phyloP scores from a whole-genome alignment of 2,113 vertebrate genomes.

The Chionodraco myersi region DNA sequence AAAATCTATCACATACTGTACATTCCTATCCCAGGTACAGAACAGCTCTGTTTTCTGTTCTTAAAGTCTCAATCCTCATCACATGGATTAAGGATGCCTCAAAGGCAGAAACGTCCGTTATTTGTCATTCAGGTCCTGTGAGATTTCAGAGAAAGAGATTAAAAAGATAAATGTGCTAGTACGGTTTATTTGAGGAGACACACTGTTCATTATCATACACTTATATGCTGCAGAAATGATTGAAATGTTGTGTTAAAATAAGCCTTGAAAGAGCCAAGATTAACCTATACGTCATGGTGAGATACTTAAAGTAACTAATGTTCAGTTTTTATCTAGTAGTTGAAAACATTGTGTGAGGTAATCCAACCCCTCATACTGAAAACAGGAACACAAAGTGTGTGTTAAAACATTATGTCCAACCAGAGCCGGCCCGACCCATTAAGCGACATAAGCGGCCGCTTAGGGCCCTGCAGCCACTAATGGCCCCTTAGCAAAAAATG shows the following conservation, averaged over 20 bases:
- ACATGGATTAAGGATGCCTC: conserved; percentile 33
- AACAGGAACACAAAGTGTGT: background rate
- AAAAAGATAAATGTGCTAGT: conserved; percentile 30
- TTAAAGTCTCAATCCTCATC: conserved; percentile 24
- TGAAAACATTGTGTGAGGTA: background rate
- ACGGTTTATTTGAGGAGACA: conserved; percentile 12
- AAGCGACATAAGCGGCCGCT: no score
- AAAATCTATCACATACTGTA: background rate
- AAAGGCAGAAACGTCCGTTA: conserved; percentile 42
- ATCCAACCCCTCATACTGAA: background rate
- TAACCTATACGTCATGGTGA: background rate
- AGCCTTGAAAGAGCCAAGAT: background rate
- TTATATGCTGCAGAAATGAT: background rate
- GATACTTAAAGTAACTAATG: no score
- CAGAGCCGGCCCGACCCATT: no score
- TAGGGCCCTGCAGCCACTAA: no score
- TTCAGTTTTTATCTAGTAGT: no score
- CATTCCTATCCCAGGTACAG: conserved; percentile 19
- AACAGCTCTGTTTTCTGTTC: conserved; percentile 5
- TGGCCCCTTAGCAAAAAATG: no score
- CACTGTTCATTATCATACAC: conserved; percentile 4
- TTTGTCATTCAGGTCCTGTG: conserved; percentile 15
- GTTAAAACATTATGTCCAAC: background rate
- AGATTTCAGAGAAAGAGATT: conserved; percentile 35
- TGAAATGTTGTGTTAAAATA: background rate